A percentile compares a stretch with the other conserved stretches of the same genome.
phyloP scores from a whole-genome alignment of 2,797 vertebrate genomes.

The Sibirionetta formosa region DNA sequence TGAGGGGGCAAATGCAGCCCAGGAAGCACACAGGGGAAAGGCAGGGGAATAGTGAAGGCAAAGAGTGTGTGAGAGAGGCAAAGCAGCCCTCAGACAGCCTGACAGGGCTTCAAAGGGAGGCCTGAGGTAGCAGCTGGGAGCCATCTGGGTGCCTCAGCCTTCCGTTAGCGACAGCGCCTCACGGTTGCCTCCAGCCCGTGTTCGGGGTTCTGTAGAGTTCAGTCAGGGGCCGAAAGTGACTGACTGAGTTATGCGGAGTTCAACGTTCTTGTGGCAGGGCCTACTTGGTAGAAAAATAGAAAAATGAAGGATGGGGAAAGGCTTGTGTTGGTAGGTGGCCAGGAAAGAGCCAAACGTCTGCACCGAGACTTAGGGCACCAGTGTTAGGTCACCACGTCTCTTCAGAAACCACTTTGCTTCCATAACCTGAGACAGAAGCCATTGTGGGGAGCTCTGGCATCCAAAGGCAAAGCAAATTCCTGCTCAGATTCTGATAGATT shows the following conservation, averaged over 20 bases:
- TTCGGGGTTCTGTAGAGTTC: not conserved
- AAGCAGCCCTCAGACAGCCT: not conserved
- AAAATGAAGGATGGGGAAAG: not conserved
- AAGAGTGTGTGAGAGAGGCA: not conserved
- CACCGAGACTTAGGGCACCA: accelerated
- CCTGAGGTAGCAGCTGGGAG: not conserved
- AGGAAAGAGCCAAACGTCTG: not conserved
- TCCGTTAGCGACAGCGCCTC: accelerated
- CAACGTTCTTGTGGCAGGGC: not conserved
- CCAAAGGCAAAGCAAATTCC: not conserved
- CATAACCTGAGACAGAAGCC: accelerated
- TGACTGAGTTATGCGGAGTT: not conserved
- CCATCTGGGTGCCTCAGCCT: not conserved
- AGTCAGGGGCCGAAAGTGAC: not conserved
- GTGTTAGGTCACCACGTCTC: accelerated
- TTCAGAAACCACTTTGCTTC: not conserved
- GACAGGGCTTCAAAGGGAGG: not conserved
- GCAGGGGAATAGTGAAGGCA: too few species aligned
- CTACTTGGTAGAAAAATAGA: accelerated
- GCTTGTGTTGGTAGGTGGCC: accelerated
- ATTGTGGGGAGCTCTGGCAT: not conserved
- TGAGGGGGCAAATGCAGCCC: not conserved
- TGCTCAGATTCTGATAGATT: not conserved
- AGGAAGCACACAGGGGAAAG: not conserved
- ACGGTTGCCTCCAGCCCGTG: accelerated